Evolutionary conservation across 2,113 vertebrate species (phyloP), one percentile per base, ranked within the genome.

Genomic region (Lethenteron reissneri): DNA sequence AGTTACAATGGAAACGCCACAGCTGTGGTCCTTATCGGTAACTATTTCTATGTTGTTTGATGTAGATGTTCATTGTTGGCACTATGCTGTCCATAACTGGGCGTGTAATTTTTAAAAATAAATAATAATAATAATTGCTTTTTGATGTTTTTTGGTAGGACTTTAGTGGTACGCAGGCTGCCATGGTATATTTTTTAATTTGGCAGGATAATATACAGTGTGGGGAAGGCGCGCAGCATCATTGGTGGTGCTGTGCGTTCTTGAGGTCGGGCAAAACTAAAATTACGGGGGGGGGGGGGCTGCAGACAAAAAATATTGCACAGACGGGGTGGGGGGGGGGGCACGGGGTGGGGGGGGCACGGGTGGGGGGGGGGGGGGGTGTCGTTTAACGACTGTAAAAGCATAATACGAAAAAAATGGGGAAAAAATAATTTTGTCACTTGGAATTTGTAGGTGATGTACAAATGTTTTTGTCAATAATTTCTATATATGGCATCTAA

Each of bases 81-180:
- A 68, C 64, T 68, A 11, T 17, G 64, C 64, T 68, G 64, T 68
- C 64, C 64, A 68, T 68, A 68, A 17, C 25, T 68, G 64, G 64
- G 64, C 64, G 9, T 11, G 64, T 68, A 25, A 17, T 68, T 68
- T 68, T n/a, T 17, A 41, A 41, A 41, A 41, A 41, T 25, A 41
- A 41, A 41, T 41, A 41, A 41, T 41, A 68, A 9, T 68, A 68
- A 9, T 68, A 68, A 25, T 68, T 25, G 64, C n/a, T 68, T 68
- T 68, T 68, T 11, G 80, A 80, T 73, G 71, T 74, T 71, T 74
- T 71, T 73, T 94, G 92, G 90, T 85, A 89, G 88, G 87, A 92
- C 89, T 82, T 89, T 88, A 88, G 92, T 95, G 89, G 92, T 97
- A 83, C 83, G 83, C 82, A 85, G 82, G 86, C 87, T 87, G 88